These are phyloP conservation scores for Sceloporus tristichus DNA, from an alignment of 2,113 vertebrate genomes.

Conservation along the genomic window DNA sequence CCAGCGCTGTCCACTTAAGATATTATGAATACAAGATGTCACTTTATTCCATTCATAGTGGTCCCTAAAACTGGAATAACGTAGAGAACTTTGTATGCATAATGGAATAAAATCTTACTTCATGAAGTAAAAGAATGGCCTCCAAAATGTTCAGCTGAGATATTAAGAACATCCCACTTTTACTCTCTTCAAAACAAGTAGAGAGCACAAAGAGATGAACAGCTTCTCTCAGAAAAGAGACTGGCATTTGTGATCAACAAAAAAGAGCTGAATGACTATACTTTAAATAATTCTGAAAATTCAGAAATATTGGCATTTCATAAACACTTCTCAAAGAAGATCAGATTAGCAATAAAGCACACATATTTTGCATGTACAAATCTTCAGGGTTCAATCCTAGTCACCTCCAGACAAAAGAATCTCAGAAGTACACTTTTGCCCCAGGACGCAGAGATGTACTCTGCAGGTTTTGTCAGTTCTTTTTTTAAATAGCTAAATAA, in stretches of 20 bases:
- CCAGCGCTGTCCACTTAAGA: constrained; percentile 96
- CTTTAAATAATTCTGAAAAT: too few species aligned
- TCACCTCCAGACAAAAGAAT: background rate
- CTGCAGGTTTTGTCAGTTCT: too few species aligned
- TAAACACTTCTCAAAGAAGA: background rate
- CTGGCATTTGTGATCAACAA: background rate
- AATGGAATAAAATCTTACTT: background rate
- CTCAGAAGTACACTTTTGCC: background rate
- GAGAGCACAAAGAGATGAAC: background rate
- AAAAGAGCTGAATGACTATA: background rate
- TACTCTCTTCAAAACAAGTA: background rate
- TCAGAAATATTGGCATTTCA: background rate
- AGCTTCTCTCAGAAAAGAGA: background rate
- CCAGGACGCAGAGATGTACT: background rate
- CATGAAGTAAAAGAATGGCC: background rate
- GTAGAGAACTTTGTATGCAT: background rate
- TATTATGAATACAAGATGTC: constrained; percentile 98
- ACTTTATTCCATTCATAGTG: constrained; percentile 99
- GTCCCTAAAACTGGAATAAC: constrained; percentile 82
- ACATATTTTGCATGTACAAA: background rate
- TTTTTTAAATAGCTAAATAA: too few species aligned
- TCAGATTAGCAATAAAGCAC: background rate
- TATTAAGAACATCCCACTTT: background rate
- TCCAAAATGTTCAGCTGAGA: background rate
- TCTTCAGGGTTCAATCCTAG: background rate